Evolutionary conservation across 23 tunicate genomes (phyloP), one percentile per base, ranked within the genome.

Genomic region (Halocynthia aurantium): DNA sequence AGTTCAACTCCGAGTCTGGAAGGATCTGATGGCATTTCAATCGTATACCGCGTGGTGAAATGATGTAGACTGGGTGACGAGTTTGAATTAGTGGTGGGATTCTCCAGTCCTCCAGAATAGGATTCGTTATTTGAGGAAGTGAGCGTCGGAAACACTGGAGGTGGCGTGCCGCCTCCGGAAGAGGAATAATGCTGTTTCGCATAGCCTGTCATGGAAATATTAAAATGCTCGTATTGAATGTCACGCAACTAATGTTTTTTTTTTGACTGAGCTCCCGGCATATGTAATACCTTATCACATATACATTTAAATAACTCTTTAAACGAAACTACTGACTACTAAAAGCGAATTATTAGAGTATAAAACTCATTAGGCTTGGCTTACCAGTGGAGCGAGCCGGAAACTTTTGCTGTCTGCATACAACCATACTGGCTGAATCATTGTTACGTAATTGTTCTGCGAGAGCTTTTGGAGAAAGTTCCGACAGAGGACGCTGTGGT

Each of bases 361-460:
- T 31, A 31, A 4, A 31, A 31, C 2, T 31, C 2, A 31, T 31
- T 31, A 31, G 44, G 44, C 44, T 4, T 31, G 44, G 44, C 71
- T 61, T n/a, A 80, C 83, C 83, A 40, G 80, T 7, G 50, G 53
- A 67, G 2, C 88, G 72, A 10, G 80, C 31, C 22, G 15, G 13
- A 74, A 51, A 74, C 56, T 74, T 74, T 51, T 52, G 78, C 21
- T 74, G 78, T 18, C 78, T 74, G n/a, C 64, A 76, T 50, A 89
- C 96, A 50, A 89, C 96, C 96, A 89, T 89, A 69, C 96, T 89
- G 7, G 96, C 96, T 2, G 83, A 89, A 55, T 84, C 96, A 52
- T 71, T 83, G 82, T 76, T 75, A 7, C 88, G 88, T 19, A 89
- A 57, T 54, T 84, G 96, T 51, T 89, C 86, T n/a, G 96, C 96